These are phyloP conservation scores for Phalacrocorax pelagicus DNA, from an alignment of 2,113 vertebrate genomes.

Conservation along the genomic window DNA sequence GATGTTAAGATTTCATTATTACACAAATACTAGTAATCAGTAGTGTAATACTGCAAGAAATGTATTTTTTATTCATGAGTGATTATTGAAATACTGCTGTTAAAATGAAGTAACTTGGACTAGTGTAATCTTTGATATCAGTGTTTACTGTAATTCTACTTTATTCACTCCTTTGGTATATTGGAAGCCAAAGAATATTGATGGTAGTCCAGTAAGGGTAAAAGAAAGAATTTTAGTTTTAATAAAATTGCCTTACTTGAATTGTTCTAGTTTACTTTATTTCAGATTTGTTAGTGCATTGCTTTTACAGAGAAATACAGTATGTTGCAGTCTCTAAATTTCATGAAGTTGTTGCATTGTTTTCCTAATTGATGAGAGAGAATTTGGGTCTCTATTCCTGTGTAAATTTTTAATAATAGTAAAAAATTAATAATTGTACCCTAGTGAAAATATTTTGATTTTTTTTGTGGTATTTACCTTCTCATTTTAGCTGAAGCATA, in stretches of 20 bases:
- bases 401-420: conserved; percentile 64
- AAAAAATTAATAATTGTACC: conserved; percentile 66
- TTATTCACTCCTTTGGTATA: background rate
- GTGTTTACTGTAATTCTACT: background rate
- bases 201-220: background rate
- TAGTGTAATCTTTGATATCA: background rate
- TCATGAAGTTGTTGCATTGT: conserved; percentile 50
- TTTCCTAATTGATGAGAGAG: conserved; percentile 69
- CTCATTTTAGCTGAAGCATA: conserved; percentile 74
- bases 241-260: background rate
- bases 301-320: background rate
- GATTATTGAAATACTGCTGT: background rate
- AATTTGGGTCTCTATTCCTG: conserved; percentile 60
- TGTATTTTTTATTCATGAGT: background rate
- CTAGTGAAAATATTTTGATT: conserved; percentile 73
- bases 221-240: background rate
- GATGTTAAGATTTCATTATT: background rate
- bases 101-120: background rate
- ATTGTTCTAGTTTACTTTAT: background rate
- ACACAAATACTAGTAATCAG: background rate
- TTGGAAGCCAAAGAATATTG: background rate
- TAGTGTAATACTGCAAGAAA: background rate
- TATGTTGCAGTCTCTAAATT: conserved; percentile 41
- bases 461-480: conserved; percentile 75
- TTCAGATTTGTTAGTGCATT: conserved; percentile 1